phyloP scores from a whole-genome alignment of 2,113 vertebrate genomes.

The Romanogobio albipinnatus region DNA sequence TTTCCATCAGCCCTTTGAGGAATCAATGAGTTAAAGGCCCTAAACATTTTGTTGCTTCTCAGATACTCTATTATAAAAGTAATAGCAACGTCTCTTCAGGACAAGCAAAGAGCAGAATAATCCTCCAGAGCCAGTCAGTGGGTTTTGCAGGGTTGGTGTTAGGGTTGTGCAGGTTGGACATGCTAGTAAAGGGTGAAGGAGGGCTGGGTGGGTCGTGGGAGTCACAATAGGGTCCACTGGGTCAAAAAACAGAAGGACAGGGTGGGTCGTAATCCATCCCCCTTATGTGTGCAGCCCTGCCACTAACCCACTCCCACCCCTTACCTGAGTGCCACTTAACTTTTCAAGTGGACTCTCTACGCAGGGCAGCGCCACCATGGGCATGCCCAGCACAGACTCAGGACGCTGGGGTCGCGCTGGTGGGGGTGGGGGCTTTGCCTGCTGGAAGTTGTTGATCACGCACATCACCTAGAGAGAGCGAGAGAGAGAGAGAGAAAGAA shows the following conservation, averaged over 20 bases:
- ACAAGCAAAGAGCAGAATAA: slow-evolving; percentile 3
- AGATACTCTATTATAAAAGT: background rate
- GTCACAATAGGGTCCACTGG: slow-evolving; percentile 48
- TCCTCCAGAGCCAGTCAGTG: slow-evolving; percentile 56
- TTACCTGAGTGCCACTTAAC: slow-evolving; percentile 93
- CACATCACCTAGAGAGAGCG: slow-evolving; percentile 73
- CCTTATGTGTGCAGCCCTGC: slow-evolving; percentile 54
- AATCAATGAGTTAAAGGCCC: background rate
- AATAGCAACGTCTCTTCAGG: slow-evolving; percentile 1
- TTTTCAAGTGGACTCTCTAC: slow-evolving; percentile 90
- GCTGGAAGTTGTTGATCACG: slow-evolving; percentile 80
- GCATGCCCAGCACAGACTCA: slow-evolving; percentile 75
- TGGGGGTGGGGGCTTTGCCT: slow-evolving; percentile 57
- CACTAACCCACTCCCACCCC: slow-evolving; percentile 65
- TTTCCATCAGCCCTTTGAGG: background rate
- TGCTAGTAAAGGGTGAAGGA: slow-evolving; percentile 63
- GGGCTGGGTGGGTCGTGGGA: slow-evolving; percentile 60
- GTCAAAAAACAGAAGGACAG: slow-evolving; percentile 65
- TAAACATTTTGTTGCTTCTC: slow-evolving; percentile 7
- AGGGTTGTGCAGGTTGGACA: slow-evolving; percentile 40
- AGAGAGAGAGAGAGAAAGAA: slow-evolving; percentile 41
- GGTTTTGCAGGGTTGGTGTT: slow-evolving; percentile 20
- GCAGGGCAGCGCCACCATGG: slow-evolving; percentile 77
- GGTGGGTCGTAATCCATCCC: slow-evolving; percentile 54
- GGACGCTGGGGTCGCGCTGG: slow-evolving; percentile 52